Conservation (phyloP, 2,797 vertebrate species). For the Clarias laeviceps region DNA sequence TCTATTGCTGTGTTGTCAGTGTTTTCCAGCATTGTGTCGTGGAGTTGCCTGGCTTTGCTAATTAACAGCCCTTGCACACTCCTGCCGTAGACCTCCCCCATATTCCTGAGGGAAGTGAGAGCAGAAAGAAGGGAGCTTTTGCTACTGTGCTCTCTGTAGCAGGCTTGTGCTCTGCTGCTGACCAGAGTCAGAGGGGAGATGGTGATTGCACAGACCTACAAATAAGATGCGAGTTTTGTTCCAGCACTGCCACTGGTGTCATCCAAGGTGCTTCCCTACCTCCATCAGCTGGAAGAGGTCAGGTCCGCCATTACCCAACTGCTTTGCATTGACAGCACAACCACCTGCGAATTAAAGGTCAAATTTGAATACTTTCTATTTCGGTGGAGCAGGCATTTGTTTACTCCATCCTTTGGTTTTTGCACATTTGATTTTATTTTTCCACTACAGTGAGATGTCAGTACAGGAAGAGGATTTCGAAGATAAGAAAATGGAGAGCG, state of each 20-base stretch:
- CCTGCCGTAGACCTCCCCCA: constrained; percentile 42
- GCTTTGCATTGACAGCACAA: constrained; percentile 55
- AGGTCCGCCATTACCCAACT: constrained; percentile 46
- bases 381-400: constrained; percentile 58
- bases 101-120: constrained; percentile 36
- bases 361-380: constrained; percentile 56
- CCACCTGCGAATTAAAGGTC: constrained; percentile 55
- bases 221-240: constrained; percentile 46
- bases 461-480: constrained; percentile 73
- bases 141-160: constrained; percentile 35
- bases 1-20: constrained; percentile 73
- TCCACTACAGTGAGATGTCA: constrained; percentile 56
- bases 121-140: constrained; percentile 35
- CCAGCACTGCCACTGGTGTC: constrained; percentile 38
- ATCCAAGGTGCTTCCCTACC: constrained; percentile 37
- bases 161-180: constrained; percentile 34
- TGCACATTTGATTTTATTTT: constrained; percentile 67
- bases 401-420: constrained; percentile 61
- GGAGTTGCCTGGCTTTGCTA: constrained; percentile 76
- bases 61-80: constrained; percentile 58
- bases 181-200: constrained; percentile 48
- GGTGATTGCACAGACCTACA: constrained; percentile 50
- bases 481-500: constrained; percentile 38
- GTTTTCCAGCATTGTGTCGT: constrained; percentile 70
- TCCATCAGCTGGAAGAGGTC: constrained; percentile 50